phyloP scores from a whole-genome alignment of 2,888 invertebrate genomes.

The Lordiphosa fenestrarum region DNA sequence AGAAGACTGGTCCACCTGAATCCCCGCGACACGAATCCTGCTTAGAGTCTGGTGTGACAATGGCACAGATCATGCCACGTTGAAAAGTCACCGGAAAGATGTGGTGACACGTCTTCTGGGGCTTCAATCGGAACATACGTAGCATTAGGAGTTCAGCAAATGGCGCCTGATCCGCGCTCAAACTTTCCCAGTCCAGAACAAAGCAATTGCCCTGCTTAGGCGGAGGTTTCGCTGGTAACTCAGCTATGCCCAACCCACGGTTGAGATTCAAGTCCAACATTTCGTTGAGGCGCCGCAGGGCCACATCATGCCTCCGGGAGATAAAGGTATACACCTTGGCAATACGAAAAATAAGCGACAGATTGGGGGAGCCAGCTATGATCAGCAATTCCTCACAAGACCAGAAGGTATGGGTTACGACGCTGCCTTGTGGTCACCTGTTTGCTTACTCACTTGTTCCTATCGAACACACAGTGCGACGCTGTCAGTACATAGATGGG shows the following conservation, averaged over 20 bases:
- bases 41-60: background rate
- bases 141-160: constrained; percentile 11
- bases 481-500: constrained; percentile 18
- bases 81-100: constrained; percentile 6
- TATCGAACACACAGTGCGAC: constrained; percentile 22
- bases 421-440: background rate
- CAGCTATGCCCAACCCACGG: constrained; percentile 9
- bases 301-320: constrained; percentile 4
- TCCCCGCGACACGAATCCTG: constrained; percentile 16
- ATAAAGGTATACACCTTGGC: constrained; percentile 5
- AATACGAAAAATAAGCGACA: constrained; percentile 6
- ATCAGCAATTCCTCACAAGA: constrained; percentile 14
- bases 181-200: constrained; percentile 13
- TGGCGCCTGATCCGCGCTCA: background rate
- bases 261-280: constrained; percentile 16
- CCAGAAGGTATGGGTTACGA: background rate
- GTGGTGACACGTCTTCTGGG: background rate
- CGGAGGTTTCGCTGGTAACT: constrained; percentile 1
- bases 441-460: constrained; percentile 7
- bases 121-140: background rate
- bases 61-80: constrained; percentile 19
- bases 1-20: constrained; percentile 22
- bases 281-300: constrained; percentile 11
- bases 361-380: constrained; percentile 18
- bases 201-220: constrained; percentile 1